A percentile compares a stretch with the other conserved stretches of the same genome.
Conservation (phyloP, 1,140 invertebrate species). For the Drosophila nasuta region DNA sequence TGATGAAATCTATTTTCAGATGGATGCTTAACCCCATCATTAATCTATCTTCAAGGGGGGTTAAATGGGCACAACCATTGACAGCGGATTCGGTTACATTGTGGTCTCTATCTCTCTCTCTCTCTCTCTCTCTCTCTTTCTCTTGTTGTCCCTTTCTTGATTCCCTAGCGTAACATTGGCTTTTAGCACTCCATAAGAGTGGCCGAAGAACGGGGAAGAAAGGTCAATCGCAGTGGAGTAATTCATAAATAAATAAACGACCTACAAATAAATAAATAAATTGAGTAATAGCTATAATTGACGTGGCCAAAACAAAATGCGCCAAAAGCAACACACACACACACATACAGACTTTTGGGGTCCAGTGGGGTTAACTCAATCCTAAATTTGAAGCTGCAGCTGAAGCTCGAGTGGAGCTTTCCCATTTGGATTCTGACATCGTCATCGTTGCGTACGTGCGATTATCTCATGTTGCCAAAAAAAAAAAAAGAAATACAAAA, state of each 20-base stretch:
- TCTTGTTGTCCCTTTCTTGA: not conserved
- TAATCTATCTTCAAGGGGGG: conserved; percentile 69
- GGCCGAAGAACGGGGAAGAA: not conserved
- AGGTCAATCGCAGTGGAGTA: conserved; percentile 29
- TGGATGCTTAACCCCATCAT: conserved; percentile 65
- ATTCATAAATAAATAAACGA: conserved; percentile 69
- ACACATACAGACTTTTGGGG: not conserved
- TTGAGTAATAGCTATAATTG: conserved; percentile 80
- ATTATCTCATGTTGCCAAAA: conserved; percentile 50
- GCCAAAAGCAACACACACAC: not conserved
- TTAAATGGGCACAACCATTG: conserved; percentile 26
- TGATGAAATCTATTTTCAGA: conserved; percentile 47
- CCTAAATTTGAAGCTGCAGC: not conserved
- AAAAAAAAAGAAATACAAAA: not conserved
- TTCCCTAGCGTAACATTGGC: conserved; percentile 47
- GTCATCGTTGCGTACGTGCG: conserved; percentile 43
- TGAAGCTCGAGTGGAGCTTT: not conserved
- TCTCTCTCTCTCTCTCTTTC: too few species aligned
- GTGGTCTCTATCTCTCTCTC: not conserved
- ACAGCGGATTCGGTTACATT: conserved; percentile 26
- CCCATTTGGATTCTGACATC: conserved; percentile 37
- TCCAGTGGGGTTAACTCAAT: conserved; percentile 4
- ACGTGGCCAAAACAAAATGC: conserved; percentile 55
- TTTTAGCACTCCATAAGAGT: conserved; percentile 31
- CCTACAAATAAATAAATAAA: conserved; percentile 73